Evolutionary conservation across 92 coral and sea anemone genomes (phyloP), one percentile per base, ranked within the genome.

Genomic region (Palythoa caribaeorum): DNA sequence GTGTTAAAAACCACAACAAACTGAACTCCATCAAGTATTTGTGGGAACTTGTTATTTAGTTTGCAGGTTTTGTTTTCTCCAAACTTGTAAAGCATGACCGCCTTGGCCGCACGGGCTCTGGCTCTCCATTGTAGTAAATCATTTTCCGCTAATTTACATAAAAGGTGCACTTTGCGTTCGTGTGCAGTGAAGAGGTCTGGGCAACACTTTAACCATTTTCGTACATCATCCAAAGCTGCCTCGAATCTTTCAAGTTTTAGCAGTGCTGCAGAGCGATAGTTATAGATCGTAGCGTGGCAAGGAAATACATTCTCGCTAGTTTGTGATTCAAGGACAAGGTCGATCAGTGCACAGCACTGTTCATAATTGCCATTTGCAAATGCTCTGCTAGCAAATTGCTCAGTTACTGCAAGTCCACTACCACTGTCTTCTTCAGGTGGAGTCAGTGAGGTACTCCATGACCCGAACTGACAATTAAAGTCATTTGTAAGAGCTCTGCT

Each of bases 101-200:
- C 84, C 71, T 38, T 59, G 72, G 84, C 84, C 6, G 72, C 84
- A 37, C 73, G 84, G 19, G 84, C 84, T 60, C 72, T 79, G 52
- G 38, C 17, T 44, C 20, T 79, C 84, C 84, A 79, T 16, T 38
- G 47, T 10, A 52, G 71, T 39, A 8, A 8, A 8, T 38, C 20
- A 1, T 37, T 6, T 59, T 79, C 38, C 7, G 84, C 84, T 6
- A 79, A 55, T 20, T 57, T 79, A 20, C 84, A 79, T 13, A 79
- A 60, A 39, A 60, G 14, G 60, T 38, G 7, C 9, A 59, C 53
- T n/a, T 79, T 79, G 2, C 10, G 21, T 48, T 36, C 9, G 10
- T 80, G 85, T 62, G 73, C 85, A 40, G 6, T 17, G n/a, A 6
- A 35, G 5, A 19, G 74, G n/a, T 38, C 35, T 39, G 85, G 74